These are phyloP conservation scores for Scytalopus superciliaris DNA, from an alignment of 2,113 vertebrate species.

Conservation along the genomic window DNA sequence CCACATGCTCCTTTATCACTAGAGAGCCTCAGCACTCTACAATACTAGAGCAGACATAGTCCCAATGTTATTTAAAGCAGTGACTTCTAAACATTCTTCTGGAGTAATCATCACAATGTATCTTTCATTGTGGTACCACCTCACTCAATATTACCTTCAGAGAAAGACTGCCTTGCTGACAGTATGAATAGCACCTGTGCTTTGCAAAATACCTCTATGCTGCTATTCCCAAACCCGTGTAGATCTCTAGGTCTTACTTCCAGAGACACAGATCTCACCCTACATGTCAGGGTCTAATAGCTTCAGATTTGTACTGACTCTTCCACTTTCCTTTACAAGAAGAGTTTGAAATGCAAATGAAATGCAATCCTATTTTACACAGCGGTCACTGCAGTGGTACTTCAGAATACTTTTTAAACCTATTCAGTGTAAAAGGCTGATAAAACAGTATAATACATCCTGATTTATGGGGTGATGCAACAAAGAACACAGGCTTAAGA, in stretches of 20 bases:
- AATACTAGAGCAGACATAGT: background rate
- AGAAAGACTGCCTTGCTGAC: background rate
- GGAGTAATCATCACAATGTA: rapidly evolving
- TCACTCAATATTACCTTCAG: rapidly evolving
- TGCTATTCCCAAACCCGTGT: background rate
- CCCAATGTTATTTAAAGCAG: background rate
- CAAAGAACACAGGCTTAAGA: background rate
- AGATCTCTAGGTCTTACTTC: background rate
- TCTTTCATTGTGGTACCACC: background rate
- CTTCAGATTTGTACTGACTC: background rate
- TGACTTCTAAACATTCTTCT: background rate
- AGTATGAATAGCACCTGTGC: background rate
- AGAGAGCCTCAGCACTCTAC: rapidly evolving
- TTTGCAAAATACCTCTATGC: background rate
- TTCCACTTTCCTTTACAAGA: background rate
- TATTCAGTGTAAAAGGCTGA: background rate
- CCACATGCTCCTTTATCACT: background rate
- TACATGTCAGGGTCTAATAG: background rate
- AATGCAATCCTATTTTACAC: background rate
- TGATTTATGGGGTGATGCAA: background rate
- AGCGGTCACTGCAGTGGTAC: background rate
- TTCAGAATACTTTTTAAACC: background rate
- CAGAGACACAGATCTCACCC: background rate
- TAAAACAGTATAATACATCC: background rate
- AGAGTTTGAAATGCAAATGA: background rate